Evolutionary conservation across 2,888 invertebrate species (phyloP).

Genomic region (Eudasyphora cyanicolor): DNA sequence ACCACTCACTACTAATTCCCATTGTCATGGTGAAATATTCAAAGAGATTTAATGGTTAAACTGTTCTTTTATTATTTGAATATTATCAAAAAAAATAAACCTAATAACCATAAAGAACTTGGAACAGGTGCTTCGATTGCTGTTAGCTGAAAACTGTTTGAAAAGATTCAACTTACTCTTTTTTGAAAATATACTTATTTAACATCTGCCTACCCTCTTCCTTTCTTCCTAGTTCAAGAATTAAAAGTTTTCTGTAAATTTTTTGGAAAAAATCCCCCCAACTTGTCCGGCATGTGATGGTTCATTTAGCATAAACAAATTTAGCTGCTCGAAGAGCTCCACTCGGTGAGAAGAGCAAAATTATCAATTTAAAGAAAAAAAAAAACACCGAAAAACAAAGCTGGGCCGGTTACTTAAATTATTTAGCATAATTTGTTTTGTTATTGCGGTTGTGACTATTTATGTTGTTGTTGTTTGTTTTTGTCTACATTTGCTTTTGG

Average conservation of each 20-base stretch:
- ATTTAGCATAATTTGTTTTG: slow-evolving; percentile 45
- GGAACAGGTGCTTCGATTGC: no score
- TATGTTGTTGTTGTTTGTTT: slow-evolving; percentile 5
- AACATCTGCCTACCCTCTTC: no score
- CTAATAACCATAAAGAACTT: no score
- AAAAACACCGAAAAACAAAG: slow-evolving; percentile 33
- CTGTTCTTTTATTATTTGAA: neutral
- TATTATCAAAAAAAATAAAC: no score
- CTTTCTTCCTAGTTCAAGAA: no score
- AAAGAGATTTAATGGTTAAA: neutral
- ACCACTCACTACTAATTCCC: neutral
- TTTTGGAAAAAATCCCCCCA: slow-evolving; percentile 8
- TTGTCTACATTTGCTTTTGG: slow-evolving; percentile 8
- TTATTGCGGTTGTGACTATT: no score
- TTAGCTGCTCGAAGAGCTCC: neutral
- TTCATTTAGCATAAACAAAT: slow-evolving; percentile 30
- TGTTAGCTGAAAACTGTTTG: no score
- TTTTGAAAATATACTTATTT: no score
- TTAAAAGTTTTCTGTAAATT: no score
- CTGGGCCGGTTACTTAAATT: slow-evolving; percentile 49
- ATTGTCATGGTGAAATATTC: neutral
- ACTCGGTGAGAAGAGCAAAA: neutral
- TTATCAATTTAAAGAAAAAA: neutral
- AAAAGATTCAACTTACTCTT: no score
- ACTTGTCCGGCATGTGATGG: neutral